Base-by-base conservation (phyloP, 2,797 vertebrate genomes). In the Sardinella longiceps region DNA sequence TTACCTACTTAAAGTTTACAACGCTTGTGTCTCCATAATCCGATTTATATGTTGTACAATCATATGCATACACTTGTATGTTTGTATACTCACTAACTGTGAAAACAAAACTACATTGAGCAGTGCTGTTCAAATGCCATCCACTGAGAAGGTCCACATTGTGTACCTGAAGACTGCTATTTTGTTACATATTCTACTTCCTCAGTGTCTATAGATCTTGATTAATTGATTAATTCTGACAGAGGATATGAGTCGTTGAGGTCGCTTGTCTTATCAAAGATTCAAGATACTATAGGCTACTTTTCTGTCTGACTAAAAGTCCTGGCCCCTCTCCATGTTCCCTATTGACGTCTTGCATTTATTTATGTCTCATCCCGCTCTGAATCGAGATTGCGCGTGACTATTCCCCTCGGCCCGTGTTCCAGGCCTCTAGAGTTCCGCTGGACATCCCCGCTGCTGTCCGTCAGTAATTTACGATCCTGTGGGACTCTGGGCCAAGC, bases 381-480 rank as follows among this genome's bases (percentile, higher is more conserved):
- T 7, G 15, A 77, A 23, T 43, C 37, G 37, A 43, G 70, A 77
- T 37, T 37, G 70, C 37, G 70, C 70, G 70, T 77, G 70, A 77
- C 20, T 37, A 20, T 39, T 18, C 70, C 37, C 70, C 56, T 60
- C n/a, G 23, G n/a, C n/a, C 56, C 9, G n/a, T 60, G 56, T 60
- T 60, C n/a, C 56, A 10, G 56, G 56, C 56, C 37, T 20, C 37
- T 77, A 15, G 33, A 77, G 70, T 39, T 39, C 20, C 20, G 33
- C 37, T 43, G 37, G 70, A 20, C 70, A 77, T 18, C 70, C 11
- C 20, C 33, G 6, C 70, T 37, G 33, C 15, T 37, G 39, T 43
- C 70, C 70, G 37, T 43, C 43, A 43, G 70, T 77, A 77, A 77
- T 77, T 77, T 43, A 77, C 37, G 70, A 77, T 23, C 70, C 37